phyloP scores from a whole-genome alignment of 2,888 invertebrate species.

The Linyphia triangularis region DNA sequence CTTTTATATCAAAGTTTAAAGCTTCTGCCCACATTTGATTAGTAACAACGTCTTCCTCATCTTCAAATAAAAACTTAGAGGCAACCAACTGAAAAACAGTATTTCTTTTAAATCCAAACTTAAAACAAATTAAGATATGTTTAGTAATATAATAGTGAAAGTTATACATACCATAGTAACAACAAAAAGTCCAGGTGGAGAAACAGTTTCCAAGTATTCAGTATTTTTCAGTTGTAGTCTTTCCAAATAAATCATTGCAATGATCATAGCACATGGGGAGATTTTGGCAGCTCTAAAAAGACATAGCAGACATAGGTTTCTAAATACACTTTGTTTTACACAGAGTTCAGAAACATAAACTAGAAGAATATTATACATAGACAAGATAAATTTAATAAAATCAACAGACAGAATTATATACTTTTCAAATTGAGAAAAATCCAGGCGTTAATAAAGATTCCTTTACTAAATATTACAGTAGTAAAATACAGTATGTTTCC shows the following conservation, averaged over 20 bases:
- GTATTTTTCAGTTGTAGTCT: slow-evolving; percentile 89
- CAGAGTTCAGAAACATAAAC: too few species aligned
- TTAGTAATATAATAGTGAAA: neutral
- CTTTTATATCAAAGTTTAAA: slow-evolving; percentile 86
- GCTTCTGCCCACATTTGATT: slow-evolving; percentile 96
- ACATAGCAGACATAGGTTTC: neutral
- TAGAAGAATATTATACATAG: too few species aligned
- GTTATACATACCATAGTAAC: slow-evolving; percentile 89
- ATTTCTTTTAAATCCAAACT: neutral
- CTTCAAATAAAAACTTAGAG: slow-evolving; percentile 96
- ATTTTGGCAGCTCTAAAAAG: slow-evolving; percentile 89
- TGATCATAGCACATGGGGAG: slow-evolving; percentile 94
- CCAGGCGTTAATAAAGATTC: too few species aligned
- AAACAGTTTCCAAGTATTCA: slow-evolving; percentile 89
- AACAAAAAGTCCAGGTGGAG: slow-evolving; percentile 95
- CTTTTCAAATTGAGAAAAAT: too few species aligned
- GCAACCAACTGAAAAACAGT: slow-evolving; percentile 89
- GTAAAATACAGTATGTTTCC: too few species aligned
- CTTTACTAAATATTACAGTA: too few species aligned
- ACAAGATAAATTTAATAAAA: too few species aligned
- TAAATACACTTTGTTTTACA: too few species aligned
- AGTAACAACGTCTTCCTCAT: slow-evolving; percentile 93
- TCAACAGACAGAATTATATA: too few species aligned
- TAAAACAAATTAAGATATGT: neutral
- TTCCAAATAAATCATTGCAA: slow-evolving; percentile 95